Base-by-base conservation (phyloP, 1,140 invertebrate genomes). In the Ceratina japonica region DNA sequence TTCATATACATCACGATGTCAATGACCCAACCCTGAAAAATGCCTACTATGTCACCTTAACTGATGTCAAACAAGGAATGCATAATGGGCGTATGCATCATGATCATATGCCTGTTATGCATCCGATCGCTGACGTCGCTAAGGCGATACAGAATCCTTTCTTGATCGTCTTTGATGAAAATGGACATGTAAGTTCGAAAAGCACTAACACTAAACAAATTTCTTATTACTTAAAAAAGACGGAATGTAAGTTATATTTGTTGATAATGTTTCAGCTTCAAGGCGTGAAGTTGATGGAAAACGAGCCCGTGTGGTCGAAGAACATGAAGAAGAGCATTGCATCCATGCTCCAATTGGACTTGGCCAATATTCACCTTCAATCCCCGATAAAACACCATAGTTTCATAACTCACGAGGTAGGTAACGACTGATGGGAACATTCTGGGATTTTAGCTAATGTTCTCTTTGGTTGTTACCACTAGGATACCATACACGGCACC, bases 401-500 rank as follows among this genome's bases (percentile, higher is more conserved):
- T 31, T 92, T 91, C 63, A 37, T 86, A 7, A 82, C 76, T 3
- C 58, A 75, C 12, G 88, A 93, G 90, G 90, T 93, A 90, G 91
- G 92, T 93, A 93, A 92, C 90, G 87, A 92, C 91, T 91, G 89
- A 92, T 89, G 91, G 89, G 91, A 91, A 91, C 91, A 89, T 87
- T 77, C 69, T 72, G 56, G 51, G 87, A 73, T 86, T 82, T 86
- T 72, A 77, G 87, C 85, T 91, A 91, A 90, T 92, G 91, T 93
- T 93, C 92, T 93, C 92, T 93, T 93, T 93, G 92, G 92, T 92
- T 93, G 92, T 93, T 93, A 93, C 92, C 91, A 93, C 91, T 90
- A 93, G 92, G 83, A 89, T 51, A 91, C 82, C 61, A 87, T 92
- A 20, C 87, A 90, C 16, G 91, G 91, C 3, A 83, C 70, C 8